Base-by-base conservation (phyloP, 2,888 invertebrate species). In the Autographa gamma region DNA sequence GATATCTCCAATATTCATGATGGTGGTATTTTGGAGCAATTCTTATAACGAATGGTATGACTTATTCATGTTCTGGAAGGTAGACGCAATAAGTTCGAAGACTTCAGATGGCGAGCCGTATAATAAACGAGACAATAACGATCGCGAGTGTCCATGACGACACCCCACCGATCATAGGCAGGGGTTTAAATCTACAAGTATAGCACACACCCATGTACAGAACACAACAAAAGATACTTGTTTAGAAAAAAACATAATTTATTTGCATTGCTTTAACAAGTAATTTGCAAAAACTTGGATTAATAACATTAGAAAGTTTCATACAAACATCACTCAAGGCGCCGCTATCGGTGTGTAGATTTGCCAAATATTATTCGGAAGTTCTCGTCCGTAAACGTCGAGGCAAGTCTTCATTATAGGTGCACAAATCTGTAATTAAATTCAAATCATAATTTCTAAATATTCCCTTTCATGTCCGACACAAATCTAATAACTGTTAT, bases 1-100 rank as follows among this genome's bases (percentile, higher is more conserved):
- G 63, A 70, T 43, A 54, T 54, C 63, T 66, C 61, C 68, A 73
- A 80, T 86, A 86, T 88, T 85, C 83, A 85, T 76, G 80, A 81
- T 60, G 63, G 77, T 88, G 86, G 83, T 85, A 88, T 88, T 93
- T 93, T 91, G 90, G 88, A 90, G 89, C 92, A 89, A 91, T 92
- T 92, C 92, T 93, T 93, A 90, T 94, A 94, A 94, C 93, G 94
- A 94, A 91, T 87, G 87, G 83, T 89, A 95, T 95, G 94, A 93
- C 90, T 94, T 95, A 95, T 95, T 95, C 95, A 95, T 95, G 85
- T 83, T 88, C 88, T 89, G 81, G 83, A 89, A 91, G 89, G 91
- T 88, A 91, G 93, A 92, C 89, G 89, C 91, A 90, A 91, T 92
- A 92, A 93, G 92, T 92, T 89, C 86, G 85, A 88, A 89, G 88